These are phyloP conservation scores for Murina feae DNA, from an alignment of 2,113 vertebrate species.

Conservation along the genomic window DNA sequence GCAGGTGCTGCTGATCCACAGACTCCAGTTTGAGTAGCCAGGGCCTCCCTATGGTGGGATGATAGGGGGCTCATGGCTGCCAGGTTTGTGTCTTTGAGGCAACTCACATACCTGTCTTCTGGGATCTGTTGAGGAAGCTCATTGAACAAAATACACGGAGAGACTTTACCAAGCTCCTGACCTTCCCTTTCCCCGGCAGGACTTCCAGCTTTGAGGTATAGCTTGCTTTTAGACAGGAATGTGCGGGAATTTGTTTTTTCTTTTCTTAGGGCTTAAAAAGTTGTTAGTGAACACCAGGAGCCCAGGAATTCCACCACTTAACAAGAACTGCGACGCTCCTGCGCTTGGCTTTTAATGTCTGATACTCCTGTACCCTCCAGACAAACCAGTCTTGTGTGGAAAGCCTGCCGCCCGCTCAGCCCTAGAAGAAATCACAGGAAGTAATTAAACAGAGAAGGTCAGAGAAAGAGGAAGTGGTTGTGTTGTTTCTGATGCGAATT, in stretches of 20 bases:
- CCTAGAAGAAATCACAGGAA: conserved; percentile 84
- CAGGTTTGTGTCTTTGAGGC: not conserved
- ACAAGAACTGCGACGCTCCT: not conserved
- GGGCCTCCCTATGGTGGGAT: not conserved
- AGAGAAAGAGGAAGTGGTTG: conserved; percentile 83
- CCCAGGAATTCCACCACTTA: not conserved
- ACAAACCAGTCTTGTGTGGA: not conserved
- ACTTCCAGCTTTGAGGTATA: conserved; percentile 48
- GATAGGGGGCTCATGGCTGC: not conserved
- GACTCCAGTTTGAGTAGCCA: not conserved
- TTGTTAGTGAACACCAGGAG: conserved; percentile 18
- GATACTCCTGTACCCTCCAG: not conserved
- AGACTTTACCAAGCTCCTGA: not conserved
- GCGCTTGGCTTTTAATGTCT: not conserved
- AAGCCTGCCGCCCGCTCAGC: conserved; percentile 13
- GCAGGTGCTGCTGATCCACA: not conserved
- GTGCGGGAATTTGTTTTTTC: not conserved
- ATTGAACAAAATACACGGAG: not conserved
- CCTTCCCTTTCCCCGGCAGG: not conserved
- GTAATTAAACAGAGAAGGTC: conserved; percentile 85
- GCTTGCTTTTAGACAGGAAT: conserved; percentile 33
- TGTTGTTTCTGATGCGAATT: conserved; percentile 71
- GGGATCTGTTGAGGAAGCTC: not conserved
- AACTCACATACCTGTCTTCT: not conserved
- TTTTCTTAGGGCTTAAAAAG: not conserved